Percentiles rank a stretch among this genome's conserved stretches.
Conservation (phyloP, 1,140 invertebrate genomes). For the Procambarus virginalis region DNA sequence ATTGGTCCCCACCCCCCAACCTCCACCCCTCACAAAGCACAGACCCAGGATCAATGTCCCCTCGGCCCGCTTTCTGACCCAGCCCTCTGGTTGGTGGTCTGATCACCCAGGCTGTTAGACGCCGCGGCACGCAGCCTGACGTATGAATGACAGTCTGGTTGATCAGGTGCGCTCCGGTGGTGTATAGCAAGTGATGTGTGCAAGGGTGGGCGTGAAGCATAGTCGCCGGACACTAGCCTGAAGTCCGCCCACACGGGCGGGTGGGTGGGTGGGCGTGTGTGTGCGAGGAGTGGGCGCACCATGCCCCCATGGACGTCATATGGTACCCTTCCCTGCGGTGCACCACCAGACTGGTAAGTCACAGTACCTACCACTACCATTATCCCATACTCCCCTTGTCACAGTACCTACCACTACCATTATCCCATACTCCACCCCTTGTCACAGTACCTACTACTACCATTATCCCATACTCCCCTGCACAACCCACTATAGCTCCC, state of each 20-base stretch:
- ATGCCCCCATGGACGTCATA: slow-evolving; percentile 57
- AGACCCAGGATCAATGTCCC: too few species aligned
- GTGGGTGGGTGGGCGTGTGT: not conserved
- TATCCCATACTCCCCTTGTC: not conserved
- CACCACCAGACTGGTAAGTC: slow-evolving; percentile 59
- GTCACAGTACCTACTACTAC: not conserved
- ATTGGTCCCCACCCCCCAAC: not conserved
- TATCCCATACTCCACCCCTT: not conserved
- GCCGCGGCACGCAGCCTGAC: too few species aligned
- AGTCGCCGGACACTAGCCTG: too few species aligned
- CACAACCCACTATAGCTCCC: not conserved
- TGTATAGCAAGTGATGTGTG: too few species aligned
- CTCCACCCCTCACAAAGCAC: too few species aligned
- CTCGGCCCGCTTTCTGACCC: too few species aligned
- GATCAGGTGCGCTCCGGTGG: too few species aligned
- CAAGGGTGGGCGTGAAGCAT: too few species aligned
- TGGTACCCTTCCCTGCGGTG: slow-evolving; percentile 64
- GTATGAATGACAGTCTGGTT: too few species aligned
- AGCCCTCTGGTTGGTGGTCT: too few species aligned
- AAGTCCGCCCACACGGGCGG: too few species aligned
- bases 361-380: not conserved
- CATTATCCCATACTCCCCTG: not conserved
- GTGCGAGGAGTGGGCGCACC: not conserved
- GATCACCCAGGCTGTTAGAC: too few species aligned
- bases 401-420: not conserved